Evolutionary conservation across 2,888 invertebrate genomes (phyloP).

Genomic region (Dicranocentrus wangi): DNA sequence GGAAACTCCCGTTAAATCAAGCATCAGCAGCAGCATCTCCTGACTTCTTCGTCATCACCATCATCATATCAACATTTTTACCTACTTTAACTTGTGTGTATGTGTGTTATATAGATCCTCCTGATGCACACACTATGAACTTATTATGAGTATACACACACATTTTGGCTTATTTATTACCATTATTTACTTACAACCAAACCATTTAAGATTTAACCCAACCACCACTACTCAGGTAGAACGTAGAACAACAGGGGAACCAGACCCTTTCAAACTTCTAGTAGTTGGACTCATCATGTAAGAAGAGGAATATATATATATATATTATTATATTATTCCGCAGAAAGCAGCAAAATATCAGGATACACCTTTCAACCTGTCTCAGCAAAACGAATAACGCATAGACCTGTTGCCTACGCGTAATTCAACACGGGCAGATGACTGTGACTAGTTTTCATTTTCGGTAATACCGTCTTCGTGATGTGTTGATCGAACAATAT

Average conservation of each 20-base stretch:
- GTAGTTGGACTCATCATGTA: background rate
- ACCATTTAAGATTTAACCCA: background rate
- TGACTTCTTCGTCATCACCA: conserved; percentile 19
- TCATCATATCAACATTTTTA: conserved; percentile 25
- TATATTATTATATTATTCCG: no score
- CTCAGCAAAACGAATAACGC: background rate
- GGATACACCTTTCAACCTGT: no score
- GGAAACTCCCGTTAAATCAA: conserved; percentile 58
- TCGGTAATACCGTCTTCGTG: conserved; percentile 1
- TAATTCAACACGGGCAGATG: background rate
- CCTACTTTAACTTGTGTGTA: conserved; percentile 8
- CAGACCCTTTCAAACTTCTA: background rate
- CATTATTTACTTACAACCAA: conserved; percentile 11
- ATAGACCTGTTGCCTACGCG: background rate
- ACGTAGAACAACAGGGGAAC: no score
- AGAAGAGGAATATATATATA: no score
- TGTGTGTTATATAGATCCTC: no score
- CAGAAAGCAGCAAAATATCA: no score
- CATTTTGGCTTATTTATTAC: background rate
- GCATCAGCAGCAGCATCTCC: conserved; percentile 19
- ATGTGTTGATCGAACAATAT: background rate
- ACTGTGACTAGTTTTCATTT: background rate
- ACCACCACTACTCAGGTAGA: background rate
- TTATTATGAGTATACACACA: no score
- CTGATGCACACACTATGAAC: no score